Conservation (phyloP, 2,888 invertebrate species). For the Tipula helvola region DNA sequence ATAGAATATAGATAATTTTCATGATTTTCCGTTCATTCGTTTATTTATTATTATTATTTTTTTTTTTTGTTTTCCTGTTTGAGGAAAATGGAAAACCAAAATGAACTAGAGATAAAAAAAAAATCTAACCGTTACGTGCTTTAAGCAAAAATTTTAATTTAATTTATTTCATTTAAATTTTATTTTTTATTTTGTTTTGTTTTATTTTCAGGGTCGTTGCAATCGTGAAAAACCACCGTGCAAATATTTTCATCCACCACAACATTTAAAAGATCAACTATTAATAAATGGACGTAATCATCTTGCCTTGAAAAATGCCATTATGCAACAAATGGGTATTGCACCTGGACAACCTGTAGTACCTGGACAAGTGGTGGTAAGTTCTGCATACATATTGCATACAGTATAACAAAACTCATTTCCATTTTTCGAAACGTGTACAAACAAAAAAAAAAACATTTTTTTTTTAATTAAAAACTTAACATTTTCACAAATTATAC, state of each 20-base stretch:
- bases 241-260: slow-evolving; percentile 99
- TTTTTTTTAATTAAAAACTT: background rate
- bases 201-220: slow-evolving; percentile 84
- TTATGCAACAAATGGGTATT: slow-evolving; percentile 93
- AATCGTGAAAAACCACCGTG: slow-evolving; percentile 99
- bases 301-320: slow-evolving; percentile 95
- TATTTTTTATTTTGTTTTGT: slow-evolving; percentile 10
- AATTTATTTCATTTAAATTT: slow-evolving; percentile 9
- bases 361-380: slow-evolving; percentile 91
- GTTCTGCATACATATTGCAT: slow-evolving; percentile 26
- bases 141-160: background rate
- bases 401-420: background rate
- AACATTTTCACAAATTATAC: background rate
- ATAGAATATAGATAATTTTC: background rate
- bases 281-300: slow-evolving; percentile 99
- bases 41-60: too few relatives aligned
- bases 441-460: background rate
- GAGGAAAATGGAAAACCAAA: background rate
- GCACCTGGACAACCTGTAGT: slow-evolving; percentile 82
- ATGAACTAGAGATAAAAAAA: background rate
- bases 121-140: background rate
- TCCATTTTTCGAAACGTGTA: background rate
- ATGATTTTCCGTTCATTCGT: background rate
- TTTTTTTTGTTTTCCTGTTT: background rate
- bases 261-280: slow-evolving; percentile 98